Percentiles rank a stretch among this genome's conserved stretches.
Evolutionary conservation across 2,888 invertebrate species (phyloP).

Genomic region (Eueremaeus valkanovi): DNA sequence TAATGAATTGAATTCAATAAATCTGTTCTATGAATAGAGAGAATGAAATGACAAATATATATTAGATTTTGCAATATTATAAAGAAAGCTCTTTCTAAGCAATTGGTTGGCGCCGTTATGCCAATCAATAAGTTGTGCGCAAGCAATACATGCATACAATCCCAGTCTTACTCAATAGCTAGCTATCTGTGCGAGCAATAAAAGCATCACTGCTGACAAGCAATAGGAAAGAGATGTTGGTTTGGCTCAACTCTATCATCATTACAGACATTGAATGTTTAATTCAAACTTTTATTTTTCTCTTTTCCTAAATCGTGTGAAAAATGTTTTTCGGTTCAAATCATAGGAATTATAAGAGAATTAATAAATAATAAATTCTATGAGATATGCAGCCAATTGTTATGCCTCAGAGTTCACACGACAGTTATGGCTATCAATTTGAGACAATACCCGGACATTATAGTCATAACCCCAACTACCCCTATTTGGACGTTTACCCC

Average conservation of each 20-base stretch:
- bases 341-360: too few relatives aligned
- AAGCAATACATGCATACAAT: neutral
- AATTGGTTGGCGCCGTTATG: conserved; percentile 4
- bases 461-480: conserved; percentile 24
- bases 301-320: too few relatives aligned
- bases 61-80: neutral
- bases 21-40: neutral
- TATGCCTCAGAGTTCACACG: neutral
- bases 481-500: conserved; percentile 29
- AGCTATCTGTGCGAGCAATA: neutral
- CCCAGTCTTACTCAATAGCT: too few relatives aligned
- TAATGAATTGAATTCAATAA: neutral
- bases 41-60: neutral
- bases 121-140: neutral
- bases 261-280: too few relatives aligned
- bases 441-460: conserved; percentile 17
- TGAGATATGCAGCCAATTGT: neutral
- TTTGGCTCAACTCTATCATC: too few relatives aligned
- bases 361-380: too few relatives aligned
- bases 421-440: neutral
- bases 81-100: neutral
- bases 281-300: too few relatives aligned
- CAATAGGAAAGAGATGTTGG: too few relatives aligned
- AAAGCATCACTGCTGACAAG: too few relatives aligned
- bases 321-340: too few relatives aligned